phyloP scores from a whole-genome alignment of 37 sponge, comb jelly and placozoan genomes.

The Haliclona indistincta region DNA sequence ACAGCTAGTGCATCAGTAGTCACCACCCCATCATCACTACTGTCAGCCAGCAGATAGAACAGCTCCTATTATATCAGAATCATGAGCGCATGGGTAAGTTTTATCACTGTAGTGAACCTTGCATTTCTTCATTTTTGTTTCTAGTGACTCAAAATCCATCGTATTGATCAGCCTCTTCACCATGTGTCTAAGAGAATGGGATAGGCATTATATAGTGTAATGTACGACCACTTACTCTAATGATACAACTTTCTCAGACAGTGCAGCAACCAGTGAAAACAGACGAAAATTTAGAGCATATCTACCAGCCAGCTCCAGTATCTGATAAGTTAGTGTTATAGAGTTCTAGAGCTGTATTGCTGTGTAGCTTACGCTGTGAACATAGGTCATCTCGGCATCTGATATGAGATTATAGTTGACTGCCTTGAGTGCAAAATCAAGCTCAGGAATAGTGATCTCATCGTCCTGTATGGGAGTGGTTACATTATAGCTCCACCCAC shows the following conservation, averaged over 20 bases:
- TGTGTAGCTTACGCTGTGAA: slow-evolving; percentile 65
- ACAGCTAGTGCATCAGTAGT: slow-evolving; percentile 72
- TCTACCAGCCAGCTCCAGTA: slow-evolving; percentile 81
- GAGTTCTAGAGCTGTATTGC: neutral
- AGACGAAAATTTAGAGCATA: slow-evolving; percentile 80
- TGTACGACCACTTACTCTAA: slow-evolving; percentile 67
- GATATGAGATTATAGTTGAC: slow-evolving; percentile 88
- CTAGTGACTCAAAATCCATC: slow-evolving; percentile 83
- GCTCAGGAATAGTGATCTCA: slow-evolving; percentile 71
- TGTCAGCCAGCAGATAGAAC: slow-evolving; percentile 81
- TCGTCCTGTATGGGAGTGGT: slow-evolving; percentile 53
- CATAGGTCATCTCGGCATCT: slow-evolving; percentile 74
- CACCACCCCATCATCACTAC: slow-evolving; percentile 79
- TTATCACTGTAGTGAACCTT: slow-evolving; percentile 46
- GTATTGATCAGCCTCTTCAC: slow-evolving; percentile 87
- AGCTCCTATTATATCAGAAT: slow-evolving; percentile 60
- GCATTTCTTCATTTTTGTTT: slow-evolving; percentile 88
- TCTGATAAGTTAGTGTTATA: slow-evolving; percentile 29
- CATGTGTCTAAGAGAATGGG: slow-evolving; percentile 59
- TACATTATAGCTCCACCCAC: too few relatives aligned
- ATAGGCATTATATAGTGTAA: neutral
- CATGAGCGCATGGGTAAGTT: neutral
- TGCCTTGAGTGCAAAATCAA: slow-evolving; percentile 90
- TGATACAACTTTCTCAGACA: slow-evolving; percentile 90
- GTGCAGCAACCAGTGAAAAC: slow-evolving; percentile 83